phyloP scores from a whole-genome alignment of 2,797 vertebrate species.

The Brachyrhaphis roseni region DNA sequence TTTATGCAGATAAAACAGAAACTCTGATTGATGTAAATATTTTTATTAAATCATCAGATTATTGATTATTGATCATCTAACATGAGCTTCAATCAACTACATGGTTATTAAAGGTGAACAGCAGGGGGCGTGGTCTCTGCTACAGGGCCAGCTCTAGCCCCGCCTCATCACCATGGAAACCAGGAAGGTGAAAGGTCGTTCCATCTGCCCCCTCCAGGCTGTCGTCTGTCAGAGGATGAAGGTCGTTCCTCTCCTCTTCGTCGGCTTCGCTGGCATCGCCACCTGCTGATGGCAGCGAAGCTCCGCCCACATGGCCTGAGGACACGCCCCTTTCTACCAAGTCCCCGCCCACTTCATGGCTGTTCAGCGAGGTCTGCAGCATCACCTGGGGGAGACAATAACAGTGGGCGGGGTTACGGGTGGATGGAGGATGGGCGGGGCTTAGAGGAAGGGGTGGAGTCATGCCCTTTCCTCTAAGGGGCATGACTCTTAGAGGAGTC shows the following conservation, averaged over 20 bases:
- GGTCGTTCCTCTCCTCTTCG: background rate
- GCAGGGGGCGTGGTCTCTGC: background rate
- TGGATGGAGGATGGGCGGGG: no score
- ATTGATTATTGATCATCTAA: background rate
- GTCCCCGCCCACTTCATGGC: background rate
- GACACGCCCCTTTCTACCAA: background rate
- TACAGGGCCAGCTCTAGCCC: slow-evolving; percentile 34
- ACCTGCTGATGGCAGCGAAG: no score
- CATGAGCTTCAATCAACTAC: background rate
- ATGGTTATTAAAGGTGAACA: no score
- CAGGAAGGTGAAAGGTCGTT: slow-evolving; percentile 6
- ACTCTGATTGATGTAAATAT: background rate
- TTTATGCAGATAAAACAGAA: background rate
- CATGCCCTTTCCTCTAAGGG: no score
- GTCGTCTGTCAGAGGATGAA: background rate
- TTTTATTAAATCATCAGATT: background rate
- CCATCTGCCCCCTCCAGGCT: background rate
- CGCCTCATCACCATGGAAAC: slow-evolving; percentile 16
- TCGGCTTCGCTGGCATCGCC: background rate
- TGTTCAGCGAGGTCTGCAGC: background rate
- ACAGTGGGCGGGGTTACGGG: background rate
- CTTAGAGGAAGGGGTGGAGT: background rate
- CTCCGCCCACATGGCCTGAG: accelerated
- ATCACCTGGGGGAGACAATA: background rate
- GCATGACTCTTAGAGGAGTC: no score